phyloP scores from a whole-genome alignment of 2,888 invertebrate genomes.

The Masnerella sp. region DNA sequence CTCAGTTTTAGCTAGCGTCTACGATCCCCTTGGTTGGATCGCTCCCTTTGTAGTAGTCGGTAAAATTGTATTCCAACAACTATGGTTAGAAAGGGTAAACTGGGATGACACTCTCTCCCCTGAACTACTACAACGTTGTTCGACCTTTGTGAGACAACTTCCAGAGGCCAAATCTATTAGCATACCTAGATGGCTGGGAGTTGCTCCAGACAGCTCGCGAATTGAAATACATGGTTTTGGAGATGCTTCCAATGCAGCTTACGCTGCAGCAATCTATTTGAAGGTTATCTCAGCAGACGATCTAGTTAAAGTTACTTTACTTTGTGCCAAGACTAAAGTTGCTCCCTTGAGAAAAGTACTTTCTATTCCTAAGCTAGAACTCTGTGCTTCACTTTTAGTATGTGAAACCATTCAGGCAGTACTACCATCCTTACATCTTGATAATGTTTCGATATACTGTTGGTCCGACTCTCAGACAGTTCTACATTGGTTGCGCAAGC shows the following conservation, averaged over 20 bases:
- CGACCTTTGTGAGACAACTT: too few species aligned
- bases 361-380: background rate
- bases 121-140: too few species aligned
- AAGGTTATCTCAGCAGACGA: background rate
- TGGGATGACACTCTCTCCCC: conserved; percentile 10
- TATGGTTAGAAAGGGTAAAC: conserved; percentile 2
- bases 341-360: background rate
- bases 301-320: background rate
- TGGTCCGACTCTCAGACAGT: conserved; percentile 16
- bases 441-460: background rate
- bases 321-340: conserved; percentile 8
- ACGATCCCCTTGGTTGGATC: conserved; percentile 9
- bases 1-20: background rate
- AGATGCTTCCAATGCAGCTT: conserved; percentile 11
- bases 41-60: background rate
- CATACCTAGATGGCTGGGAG: conserved; percentile 7
- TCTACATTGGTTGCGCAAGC: background rate
- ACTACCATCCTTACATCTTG: background rate
- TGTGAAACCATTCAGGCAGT: background rate
- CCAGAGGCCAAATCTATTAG: background rate
- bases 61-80: background rate
- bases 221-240: conserved; percentile 11
- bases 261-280: background rate
- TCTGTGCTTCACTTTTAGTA: background rate
- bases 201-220: background rate